phyloP scores from a whole-genome alignment of 2,113 vertebrate genomes.

The Haemorhous mexicanus region DNA sequence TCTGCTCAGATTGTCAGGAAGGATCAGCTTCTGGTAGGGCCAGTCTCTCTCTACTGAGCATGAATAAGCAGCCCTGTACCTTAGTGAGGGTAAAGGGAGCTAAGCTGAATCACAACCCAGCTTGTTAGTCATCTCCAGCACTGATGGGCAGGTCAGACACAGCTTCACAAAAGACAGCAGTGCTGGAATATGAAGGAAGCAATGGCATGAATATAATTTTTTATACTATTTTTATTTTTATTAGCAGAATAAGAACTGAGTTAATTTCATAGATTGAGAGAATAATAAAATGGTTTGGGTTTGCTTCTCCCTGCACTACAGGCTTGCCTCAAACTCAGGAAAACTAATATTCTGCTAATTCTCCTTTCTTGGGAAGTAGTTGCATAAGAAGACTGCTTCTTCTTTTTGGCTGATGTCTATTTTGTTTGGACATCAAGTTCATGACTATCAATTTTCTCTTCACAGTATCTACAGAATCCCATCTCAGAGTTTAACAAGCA shows the following conservation, averaged over 20 bases:
- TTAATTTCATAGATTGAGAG: not conserved
- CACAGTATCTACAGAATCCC: not conserved
- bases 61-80: not conserved
- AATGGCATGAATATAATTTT: fast-evolving
- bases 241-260: not conserved
- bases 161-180: not conserved
- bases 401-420: not conserved
- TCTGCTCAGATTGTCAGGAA: not conserved
- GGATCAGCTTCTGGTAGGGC: not conserved
- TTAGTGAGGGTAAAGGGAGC: not conserved
- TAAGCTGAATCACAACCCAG: not conserved
- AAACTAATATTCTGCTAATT: not conserved
- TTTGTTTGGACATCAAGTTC: not conserved
- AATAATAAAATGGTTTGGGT: not conserved
- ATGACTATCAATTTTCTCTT: not conserved
- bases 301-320: not conserved
- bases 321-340: not conserved
- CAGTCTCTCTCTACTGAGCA: not conserved
- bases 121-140: not conserved
- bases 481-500: not conserved
- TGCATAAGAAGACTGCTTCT: not conserved
- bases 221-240: not conserved
- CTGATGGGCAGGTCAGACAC: not conserved
- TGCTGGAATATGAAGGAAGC: not conserved
- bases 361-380: not conserved